These are phyloP conservation scores for Andrena bucephala DNA, from an alignment of 2,888 invertebrate genomes.

Conservation along the genomic window DNA sequence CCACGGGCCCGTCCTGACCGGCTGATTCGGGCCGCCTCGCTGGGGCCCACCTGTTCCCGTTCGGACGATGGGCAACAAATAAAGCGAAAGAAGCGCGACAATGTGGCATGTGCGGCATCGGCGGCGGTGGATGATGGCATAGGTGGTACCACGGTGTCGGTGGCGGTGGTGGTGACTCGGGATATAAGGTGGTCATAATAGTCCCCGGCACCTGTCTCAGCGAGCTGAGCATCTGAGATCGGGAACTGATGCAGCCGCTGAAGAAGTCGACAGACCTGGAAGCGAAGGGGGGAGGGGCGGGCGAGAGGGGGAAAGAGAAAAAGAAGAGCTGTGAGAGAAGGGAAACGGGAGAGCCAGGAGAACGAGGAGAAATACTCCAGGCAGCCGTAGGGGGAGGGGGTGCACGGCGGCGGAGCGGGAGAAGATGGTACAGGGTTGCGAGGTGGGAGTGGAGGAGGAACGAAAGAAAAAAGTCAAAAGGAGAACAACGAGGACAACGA, in stretches of 20 bases:
- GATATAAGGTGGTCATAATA: conserved; percentile 75
- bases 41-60: conserved; percentile 74
- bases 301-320: conserved; percentile 22
- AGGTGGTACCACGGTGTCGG: conserved; percentile 46
- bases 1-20: conserved; percentile 26
- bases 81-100: conserved; percentile 70
- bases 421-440: conserved; percentile 46
- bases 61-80: conserved; percentile 65
- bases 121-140: conserved; percentile 40
- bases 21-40: conserved; percentile 50
- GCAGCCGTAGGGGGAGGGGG: conserved; percentile 15
- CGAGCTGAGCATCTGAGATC: conserved; percentile 70
- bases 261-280: conserved; percentile 46
- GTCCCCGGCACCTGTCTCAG: conserved; percentile 74
- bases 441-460: conserved; percentile 46
- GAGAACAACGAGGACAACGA: conserved; percentile 59
- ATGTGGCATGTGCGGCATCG: conserved; percentile 71
- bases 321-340: conserved; percentile 27
- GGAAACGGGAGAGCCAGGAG: conserved; percentile 8
- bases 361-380: conserved; percentile 16
- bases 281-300: conserved; percentile 6
- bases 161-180: conserved; percentile 61
- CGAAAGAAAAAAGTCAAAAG: conserved; percentile 53
- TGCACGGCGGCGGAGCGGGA: conserved; percentile 14
- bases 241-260: conserved; percentile 59